Conservation (phyloP, 2,888 invertebrate species). For the Nematopogon swammerdamellus region DNA sequence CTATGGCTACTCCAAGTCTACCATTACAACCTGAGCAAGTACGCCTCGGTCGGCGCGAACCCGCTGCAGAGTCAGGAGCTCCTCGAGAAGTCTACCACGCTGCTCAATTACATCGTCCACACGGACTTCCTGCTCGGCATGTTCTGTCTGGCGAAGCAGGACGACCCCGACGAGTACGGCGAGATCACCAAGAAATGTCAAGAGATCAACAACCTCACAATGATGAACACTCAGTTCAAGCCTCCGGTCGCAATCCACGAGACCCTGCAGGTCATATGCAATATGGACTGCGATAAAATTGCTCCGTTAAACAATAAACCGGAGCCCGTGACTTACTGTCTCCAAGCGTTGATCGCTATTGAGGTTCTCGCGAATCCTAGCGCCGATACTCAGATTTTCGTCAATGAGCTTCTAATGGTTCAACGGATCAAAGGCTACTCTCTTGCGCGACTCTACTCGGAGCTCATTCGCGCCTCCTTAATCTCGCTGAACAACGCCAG, state of each 20-base stretch:
- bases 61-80: conserved; percentile 57
- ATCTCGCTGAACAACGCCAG: conserved; percentile 86
- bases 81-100: conserved; percentile 65
- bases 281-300: conserved; percentile 61
- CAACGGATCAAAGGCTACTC: conserved; percentile 81
- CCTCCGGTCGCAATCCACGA: conserved; percentile 57
- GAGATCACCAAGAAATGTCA: conserved; percentile 73
- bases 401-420: conserved; percentile 79
- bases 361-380: conserved; percentile 84
- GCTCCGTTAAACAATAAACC: conserved; percentile 51
- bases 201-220: conserved; percentile 63
- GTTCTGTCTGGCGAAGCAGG: conserved; percentile 79
- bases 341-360: conserved; percentile 80
- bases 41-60: conserved; percentile 31
- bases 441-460: conserved; percentile 80
- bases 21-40: conserved; percentile 44
- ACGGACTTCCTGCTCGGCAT: conserved; percentile 78
- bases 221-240: conserved; percentile 56
- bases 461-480: conserved; percentile 85
- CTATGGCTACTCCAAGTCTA: conserved; percentile 81
- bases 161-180: conserved; percentile 66
- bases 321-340: conserved; percentile 67
- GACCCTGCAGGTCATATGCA: conserved; percentile 58
- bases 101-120: conserved; percentile 65
- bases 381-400: conserved; percentile 75